Evolutionary conservation across 2,797 vertebrate species (phyloP), one percentile per base, ranked within the genome.

Genomic region (Momotus momota): DNA sequence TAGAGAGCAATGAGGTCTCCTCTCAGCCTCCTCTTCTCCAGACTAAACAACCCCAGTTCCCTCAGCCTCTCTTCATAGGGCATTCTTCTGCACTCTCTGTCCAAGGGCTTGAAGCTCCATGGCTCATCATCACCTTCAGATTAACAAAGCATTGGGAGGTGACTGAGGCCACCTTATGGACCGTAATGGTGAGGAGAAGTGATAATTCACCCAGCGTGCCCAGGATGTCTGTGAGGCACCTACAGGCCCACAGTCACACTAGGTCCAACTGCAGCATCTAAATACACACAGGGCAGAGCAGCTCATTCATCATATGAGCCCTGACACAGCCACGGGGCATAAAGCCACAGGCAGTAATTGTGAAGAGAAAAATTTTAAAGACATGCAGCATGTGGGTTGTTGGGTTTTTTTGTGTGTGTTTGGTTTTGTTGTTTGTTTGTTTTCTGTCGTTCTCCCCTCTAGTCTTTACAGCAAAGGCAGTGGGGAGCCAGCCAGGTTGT

Each of bases 131-230:
- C 52, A 29, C 26, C 9, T 0, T 9, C 21, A 11, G 27, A 25
- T 49, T 33, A 77, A n/a, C 25, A 46, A 40, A 40, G 38, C n/a
- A 29, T 1, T 13, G 10, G 48, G 27, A 82, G 54, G n/a, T 17
- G 7, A 41, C 49, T 7, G 17, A 46, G 52, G 40, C 52, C 23
- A 11, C 2, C 1, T 52, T 60, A 52, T 25, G 52, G 46, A 66
- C 27, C 0, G 1, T 4, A 46, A 48, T 18, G 26, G 15, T 2
- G 3, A 54, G 14, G 4, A 46, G 21, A 78, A 17, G 17, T 35
- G 51, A 16, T 26, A 54, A 38, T 29, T 70, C 27, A 48, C 20
- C 4, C 11, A 27, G 17, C 3, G 2, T 54, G 40, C 48, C 54
- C 19, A 21, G 14, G 22, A 5, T 8, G 12, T 5, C 27, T 61